Percentiles rank a stretch among this genome's conserved stretches.
These are phyloP conservation scores for Linnaemya vulpina DNA, from an alignment of 2,888 invertebrate species.

Conservation along the genomic window DNA sequence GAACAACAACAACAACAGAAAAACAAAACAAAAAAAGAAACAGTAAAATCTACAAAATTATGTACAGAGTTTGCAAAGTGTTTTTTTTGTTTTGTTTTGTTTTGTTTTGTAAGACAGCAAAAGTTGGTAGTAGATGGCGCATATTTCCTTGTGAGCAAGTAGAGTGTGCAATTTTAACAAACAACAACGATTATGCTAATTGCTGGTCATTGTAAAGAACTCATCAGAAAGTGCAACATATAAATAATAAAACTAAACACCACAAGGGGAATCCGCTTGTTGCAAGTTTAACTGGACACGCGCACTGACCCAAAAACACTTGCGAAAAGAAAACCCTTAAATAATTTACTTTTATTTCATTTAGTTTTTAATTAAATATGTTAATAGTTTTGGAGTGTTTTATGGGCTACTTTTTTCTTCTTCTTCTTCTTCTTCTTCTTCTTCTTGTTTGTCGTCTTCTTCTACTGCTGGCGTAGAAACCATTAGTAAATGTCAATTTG, in stretches of 20 bases:
- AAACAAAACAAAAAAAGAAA: too few species aligned
- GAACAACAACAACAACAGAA: conserved; percentile 1
- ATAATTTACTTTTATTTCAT: conserved; percentile 28
- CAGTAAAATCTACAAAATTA: too few species aligned
- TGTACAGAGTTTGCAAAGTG: conserved; percentile 12
- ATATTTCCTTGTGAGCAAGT: conserved; percentile 11
- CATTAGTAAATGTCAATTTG: conserved; percentile 73
- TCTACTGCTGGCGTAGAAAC: conserved; percentile 24
- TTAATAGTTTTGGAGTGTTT: conserved; percentile 67
- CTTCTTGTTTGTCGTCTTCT: neutral
- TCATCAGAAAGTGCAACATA: conserved; percentile 71
- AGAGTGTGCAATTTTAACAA: conserved; percentile 59
- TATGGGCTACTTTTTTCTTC: conserved; percentile 28
- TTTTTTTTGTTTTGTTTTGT: neutral
- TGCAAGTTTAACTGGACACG: conserved; percentile 52
- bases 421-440: neutral
- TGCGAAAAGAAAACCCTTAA: conserved; percentile 48
- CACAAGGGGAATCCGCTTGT: conserved; percentile 5
- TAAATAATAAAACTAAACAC: conserved; percentile 25
- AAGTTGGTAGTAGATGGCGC: conserved; percentile 21
- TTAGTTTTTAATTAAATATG: conserved; percentile 71
- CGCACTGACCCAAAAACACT: conserved; percentile 67
- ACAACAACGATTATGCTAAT: conserved; percentile 80
- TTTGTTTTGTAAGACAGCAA: too few species aligned
- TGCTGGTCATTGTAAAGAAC: conserved; percentile 73